Conservation (phyloP, 2,113 vertebrate genomes). For the Andinoacara biseriatus region DNA sequence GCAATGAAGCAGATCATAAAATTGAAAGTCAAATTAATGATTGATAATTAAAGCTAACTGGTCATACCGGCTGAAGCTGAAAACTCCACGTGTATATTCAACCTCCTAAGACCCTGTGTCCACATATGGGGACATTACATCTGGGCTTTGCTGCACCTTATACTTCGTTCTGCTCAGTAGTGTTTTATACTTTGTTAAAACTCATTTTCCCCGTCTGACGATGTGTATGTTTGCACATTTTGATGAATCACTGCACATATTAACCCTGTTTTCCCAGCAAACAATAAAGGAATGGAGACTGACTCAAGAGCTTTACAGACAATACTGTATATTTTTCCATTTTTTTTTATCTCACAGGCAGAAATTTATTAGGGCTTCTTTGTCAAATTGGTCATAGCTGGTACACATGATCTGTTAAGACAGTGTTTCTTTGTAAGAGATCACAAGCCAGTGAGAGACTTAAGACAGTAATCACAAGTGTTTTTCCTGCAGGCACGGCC, state of each 20-base stretch:
- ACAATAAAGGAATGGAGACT: no score
- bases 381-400: neutral
- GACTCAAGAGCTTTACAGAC: no score
- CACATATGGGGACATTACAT: no score
- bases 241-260: no score
- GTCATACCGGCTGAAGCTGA: neutral
- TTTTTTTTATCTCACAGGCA: neutral
- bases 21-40: neutral
- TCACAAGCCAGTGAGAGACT: neutral
- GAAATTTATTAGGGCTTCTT: neutral
- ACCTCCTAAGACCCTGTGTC: no score
- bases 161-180: no score
- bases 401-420: neutral
- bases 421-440: neutral
- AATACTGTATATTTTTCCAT: neutral
- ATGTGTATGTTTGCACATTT: no score
- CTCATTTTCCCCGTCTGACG: no score
- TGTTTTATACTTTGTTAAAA: no score
- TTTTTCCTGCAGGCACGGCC: constrained; percentile 86
- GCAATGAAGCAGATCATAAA: neutral
- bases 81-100: neutral
- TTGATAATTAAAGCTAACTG: neutral
- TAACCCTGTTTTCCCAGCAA: no score
- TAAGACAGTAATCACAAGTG: neutral
- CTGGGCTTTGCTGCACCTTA: no score